Conservation (phyloP, 2,888 invertebrate species). For the Dynastes hyllus region DNA sequence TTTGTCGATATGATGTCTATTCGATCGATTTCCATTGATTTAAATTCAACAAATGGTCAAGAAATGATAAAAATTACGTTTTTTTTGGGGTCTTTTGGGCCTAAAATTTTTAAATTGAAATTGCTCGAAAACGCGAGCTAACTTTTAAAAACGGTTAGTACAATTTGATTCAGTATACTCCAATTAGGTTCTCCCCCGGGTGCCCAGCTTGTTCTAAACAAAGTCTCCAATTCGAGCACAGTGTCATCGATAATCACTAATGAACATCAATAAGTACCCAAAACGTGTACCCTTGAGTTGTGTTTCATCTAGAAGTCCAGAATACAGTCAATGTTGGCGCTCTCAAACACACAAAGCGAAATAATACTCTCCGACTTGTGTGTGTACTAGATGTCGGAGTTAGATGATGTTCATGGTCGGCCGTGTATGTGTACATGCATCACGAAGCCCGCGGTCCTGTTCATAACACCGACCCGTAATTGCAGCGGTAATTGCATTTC, state of each 20-base stretch:
- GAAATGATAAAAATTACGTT: too few relatives aligned
- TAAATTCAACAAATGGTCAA: too few relatives aligned
- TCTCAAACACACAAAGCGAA: constrained; percentile 25
- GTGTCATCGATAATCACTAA: constrained; percentile 15
- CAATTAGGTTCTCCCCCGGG: too few relatives aligned
- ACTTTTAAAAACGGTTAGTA: too few relatives aligned
- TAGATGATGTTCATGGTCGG: neutral
- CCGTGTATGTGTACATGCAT: constrained; percentile 52
- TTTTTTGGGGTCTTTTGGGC: too few relatives aligned
- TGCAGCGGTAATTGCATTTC: constrained; percentile 64
- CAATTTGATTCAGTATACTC: too few relatives aligned
- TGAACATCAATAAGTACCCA: neutral
- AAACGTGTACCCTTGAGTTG: constrained; percentile 6
- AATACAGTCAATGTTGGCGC: neutral
- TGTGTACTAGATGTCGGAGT: neutral
- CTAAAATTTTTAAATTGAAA: too few relatives aligned
- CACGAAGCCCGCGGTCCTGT: constrained; percentile 57
- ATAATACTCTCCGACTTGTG: constrained; percentile 9
- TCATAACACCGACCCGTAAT: constrained; percentile 62
- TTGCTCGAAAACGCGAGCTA: too few relatives aligned
- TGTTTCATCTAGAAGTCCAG: neutral
- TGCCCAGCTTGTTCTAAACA: too few relatives aligned
- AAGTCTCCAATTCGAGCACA: too few relatives aligned
- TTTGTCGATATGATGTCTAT: too few relatives aligned
- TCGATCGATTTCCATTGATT: too few relatives aligned